Conservation (phyloP, 2,113 vertebrate species). For the Ctenodactylus gundi region DNA sequence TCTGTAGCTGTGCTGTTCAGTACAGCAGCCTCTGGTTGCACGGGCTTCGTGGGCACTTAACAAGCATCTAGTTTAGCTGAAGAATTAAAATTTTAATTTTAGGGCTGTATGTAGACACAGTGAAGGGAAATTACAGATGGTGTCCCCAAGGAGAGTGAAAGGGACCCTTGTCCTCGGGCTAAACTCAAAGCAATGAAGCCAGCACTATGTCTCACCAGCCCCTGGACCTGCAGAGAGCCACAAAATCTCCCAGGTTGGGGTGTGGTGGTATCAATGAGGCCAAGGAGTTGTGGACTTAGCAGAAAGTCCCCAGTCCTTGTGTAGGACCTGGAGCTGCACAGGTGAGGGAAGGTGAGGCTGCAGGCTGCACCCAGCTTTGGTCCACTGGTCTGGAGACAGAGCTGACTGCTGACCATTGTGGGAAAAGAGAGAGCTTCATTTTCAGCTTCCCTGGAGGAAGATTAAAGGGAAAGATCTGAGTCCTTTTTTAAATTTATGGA, state of each 20-base stretch:
- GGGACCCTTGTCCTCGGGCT: neutral
- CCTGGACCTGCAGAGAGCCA: neutral
- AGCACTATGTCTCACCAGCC: neutral
- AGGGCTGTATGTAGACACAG: neutral
- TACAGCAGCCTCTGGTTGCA: neutral
- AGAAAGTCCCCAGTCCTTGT: neutral
- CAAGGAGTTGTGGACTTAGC: neutral
- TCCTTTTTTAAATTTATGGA: no score
- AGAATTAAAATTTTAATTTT: neutral
- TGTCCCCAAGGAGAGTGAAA: neutral
- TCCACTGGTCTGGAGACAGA: neutral
- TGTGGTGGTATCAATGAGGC: no score
- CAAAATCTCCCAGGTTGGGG: neutral
- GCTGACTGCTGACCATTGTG: fast-evolving
- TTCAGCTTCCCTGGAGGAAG: neutral
- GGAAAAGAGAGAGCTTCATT: neutral
- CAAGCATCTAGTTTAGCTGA: neutral
- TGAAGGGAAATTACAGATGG: neutral
- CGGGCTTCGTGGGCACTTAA: neutral
- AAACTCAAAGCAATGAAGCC: neutral
- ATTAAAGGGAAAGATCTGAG: no score
- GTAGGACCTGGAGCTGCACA: neutral
- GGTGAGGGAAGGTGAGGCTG: no score
- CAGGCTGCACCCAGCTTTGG: neutral
- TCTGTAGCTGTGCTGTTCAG: neutral